These are phyloP conservation scores for Typhlichthys subterraneus DNA, from an alignment of 2,797 vertebrate species.

Conservation along the genomic window DNA sequence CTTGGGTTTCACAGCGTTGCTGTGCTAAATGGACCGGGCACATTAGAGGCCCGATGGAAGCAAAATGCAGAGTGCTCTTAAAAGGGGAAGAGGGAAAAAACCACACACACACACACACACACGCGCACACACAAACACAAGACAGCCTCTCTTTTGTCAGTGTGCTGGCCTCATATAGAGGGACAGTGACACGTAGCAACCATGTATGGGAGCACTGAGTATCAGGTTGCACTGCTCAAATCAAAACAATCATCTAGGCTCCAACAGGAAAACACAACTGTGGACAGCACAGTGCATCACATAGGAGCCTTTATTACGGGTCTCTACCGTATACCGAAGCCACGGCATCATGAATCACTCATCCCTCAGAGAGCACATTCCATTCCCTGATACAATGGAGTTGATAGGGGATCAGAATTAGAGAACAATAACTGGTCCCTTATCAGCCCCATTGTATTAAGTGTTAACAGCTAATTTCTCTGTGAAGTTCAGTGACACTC, in stretches of 20 bases:
- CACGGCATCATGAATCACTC: background rate
- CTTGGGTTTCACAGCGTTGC: slow-evolving; percentile 72
- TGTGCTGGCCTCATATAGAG: slow-evolving; percentile 25
- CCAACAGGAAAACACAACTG: slow-evolving; percentile 24
- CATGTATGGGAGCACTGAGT: slow-evolving; percentile 31
- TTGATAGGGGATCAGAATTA: too few relatives aligned
- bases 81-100: slow-evolving; percentile 45
- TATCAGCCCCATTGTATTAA: too few relatives aligned
- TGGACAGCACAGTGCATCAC: slow-evolving; percentile 41
- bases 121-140: slow-evolving; percentile 43
- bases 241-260: slow-evolving; percentile 57
- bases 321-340: too few relatives aligned
- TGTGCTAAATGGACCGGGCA: slow-evolving; percentile 67
- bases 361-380: background rate
- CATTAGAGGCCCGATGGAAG: slow-evolving; percentile 66
- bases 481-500: too few relatives aligned
- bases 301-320: background rate
- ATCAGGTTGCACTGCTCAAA: slow-evolving; percentile 53
- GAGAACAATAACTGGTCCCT: too few relatives aligned
- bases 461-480: too few relatives aligned
- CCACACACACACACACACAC: slow-evolving; percentile 49
- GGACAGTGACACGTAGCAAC: slow-evolving; percentile 49
- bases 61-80: slow-evolving; percentile 66
- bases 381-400: too few relatives aligned
- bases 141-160: slow-evolving; percentile 47